These are phyloP conservation scores for Crossoptilon crossoptilon DNA, from an alignment of 2,797 vertebrate genomes.

Conservation along the genomic window DNA sequence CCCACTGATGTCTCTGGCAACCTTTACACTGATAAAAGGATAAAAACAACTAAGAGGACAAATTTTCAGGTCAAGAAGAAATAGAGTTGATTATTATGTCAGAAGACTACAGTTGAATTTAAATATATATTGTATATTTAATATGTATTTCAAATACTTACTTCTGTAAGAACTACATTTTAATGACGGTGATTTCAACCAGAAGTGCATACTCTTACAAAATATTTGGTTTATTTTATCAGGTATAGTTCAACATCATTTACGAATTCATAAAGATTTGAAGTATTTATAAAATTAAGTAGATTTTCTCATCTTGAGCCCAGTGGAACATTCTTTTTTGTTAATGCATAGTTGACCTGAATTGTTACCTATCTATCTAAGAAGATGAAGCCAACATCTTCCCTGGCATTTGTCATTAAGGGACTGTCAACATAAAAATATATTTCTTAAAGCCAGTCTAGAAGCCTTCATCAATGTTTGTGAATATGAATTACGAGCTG, in stretches of 20 bases:
- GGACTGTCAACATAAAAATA: not conserved
- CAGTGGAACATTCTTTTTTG: not conserved
- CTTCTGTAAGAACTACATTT: conserved; percentile 63
- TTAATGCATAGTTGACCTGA: not conserved
- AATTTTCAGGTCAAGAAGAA: conserved; percentile 63
- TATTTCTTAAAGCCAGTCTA: not conserved
- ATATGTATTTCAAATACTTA: conserved; percentile 40
- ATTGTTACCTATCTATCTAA: not conserved
- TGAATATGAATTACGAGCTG: not conserved
- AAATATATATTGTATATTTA: conserved; percentile 17
- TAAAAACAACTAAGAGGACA: conserved; percentile 29
- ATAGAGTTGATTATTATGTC: conserved; percentile 39
- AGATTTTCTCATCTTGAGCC: not conserved
- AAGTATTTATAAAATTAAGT: not conserved
- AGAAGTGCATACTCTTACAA: not conserved
- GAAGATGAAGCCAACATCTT: not conserved
- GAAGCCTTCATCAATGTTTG: not conserved
- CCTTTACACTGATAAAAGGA: not conserved
- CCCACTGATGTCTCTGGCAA: not conserved
- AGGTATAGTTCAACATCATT: not conserved
- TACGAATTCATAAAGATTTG: not conserved
- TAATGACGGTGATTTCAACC: not conserved
- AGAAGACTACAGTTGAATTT: conserved; percentile 57
- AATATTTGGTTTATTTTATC: not conserved
- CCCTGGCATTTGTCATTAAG: not conserved